Evolutionary conservation across 1,140 invertebrate species (phyloP).

Genomic region (Aphaenogaster ashmeadi): DNA sequence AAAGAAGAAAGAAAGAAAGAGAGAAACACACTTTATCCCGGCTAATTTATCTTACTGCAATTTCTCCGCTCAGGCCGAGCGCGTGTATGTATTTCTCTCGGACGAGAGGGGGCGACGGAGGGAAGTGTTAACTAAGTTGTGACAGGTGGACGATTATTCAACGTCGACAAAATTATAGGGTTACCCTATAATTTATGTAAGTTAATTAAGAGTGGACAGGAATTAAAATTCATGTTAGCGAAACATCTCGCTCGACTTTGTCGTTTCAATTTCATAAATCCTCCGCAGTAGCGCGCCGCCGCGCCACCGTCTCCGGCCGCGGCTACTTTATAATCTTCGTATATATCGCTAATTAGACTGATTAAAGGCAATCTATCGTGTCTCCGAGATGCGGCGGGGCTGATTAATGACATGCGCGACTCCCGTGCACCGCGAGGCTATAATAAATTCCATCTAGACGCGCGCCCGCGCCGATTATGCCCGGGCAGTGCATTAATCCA

Average conservation of each 20-base stretch:
- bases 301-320: slow-evolving; percentile 5
- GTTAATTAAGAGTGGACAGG: slow-evolving; percentile 74
- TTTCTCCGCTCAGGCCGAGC: slow-evolving; percentile 59
- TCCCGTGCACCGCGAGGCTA: slow-evolving; percentile 41
- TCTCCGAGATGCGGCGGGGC: slow-evolving; percentile 34
- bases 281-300: slow-evolving; percentile 24
- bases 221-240: slow-evolving; percentile 75
- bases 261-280: slow-evolving; percentile 70
- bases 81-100: slow-evolving; percentile 29
- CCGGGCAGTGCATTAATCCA: slow-evolving; percentile 13
- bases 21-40: slow-evolving; percentile 36
- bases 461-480: slow-evolving; percentile 35
- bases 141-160: slow-evolving; percentile 77
- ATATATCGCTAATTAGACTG: slow-evolving; percentile 61
- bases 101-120: background rate
- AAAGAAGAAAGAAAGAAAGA: background rate
- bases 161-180: slow-evolving; percentile 74
- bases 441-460: slow-evolving; percentile 57
- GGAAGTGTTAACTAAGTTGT: slow-evolving; percentile 70
- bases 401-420: slow-evolving; percentile 59
- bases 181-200: slow-evolving; percentile 60
- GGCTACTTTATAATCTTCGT: slow-evolving; percentile 59
- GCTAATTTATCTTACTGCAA: slow-evolving; percentile 73
- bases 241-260: slow-evolving; percentile 61
- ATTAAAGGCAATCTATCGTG: slow-evolving; percentile 62